Evolutionary conservation across 2,113 vertebrate genomes (phyloP).

Genomic region (Dasypus novemcinctus): DNA sequence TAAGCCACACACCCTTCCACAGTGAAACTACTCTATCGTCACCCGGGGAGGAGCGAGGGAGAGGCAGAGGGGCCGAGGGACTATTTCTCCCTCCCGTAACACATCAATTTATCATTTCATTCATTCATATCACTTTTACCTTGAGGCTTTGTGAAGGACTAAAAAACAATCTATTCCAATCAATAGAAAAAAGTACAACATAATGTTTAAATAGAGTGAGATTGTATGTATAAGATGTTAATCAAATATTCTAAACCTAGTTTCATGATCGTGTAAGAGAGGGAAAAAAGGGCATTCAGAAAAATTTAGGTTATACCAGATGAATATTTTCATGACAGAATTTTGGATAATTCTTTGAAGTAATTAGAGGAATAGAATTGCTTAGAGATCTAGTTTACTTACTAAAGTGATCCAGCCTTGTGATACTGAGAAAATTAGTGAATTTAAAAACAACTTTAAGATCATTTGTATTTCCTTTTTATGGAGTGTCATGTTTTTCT

Average conservation of each 20-base stretch:
- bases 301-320: neutral
- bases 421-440: neutral
- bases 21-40: neutral
- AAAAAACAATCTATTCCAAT: neutral
- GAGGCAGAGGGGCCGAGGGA: neutral
- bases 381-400: neutral
- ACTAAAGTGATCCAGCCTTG: neutral
- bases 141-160: neutral
- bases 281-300: neutral
- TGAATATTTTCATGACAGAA: neutral
- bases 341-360: neutral
- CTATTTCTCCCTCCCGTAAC: neutral
- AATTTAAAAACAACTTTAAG: neutral
- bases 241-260: neutral
- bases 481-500: neutral
- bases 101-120: neutral
- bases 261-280: neutral
- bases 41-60: neutral
- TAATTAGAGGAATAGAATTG: neutral
- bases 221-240: neutral
- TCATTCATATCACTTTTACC: neutral
- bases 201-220: neutral
- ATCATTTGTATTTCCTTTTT: neutral
- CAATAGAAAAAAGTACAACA: too few species aligned
- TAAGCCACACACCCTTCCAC: neutral